Percentiles rank a stretch among this genome's conserved stretches.
Conservation (phyloP, 1,140 invertebrate genomes). For the Plutomurus gul region DNA sequence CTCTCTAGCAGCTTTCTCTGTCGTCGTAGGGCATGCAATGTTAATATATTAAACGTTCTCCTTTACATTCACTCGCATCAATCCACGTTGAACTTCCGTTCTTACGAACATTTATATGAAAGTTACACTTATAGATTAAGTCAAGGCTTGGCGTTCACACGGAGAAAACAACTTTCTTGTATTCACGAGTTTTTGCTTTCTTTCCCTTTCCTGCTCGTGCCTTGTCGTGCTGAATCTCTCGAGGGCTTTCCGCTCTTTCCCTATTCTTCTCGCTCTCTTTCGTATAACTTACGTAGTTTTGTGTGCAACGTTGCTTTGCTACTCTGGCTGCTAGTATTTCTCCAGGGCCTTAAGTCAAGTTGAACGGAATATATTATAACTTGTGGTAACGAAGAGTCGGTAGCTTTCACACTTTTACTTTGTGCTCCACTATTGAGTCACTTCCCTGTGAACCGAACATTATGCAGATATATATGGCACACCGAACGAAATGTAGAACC, state of each 20-base stretch:
- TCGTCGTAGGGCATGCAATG: neutral
- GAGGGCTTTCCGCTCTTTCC: neutral
- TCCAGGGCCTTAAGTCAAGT: neutral
- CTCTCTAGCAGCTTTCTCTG: too few relatives aligned
- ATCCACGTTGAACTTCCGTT: neutral
- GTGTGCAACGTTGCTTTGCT: too few relatives aligned
- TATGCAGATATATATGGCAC: too few relatives aligned
- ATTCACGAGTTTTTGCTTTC: neutral
- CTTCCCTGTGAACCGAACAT: too few relatives aligned
- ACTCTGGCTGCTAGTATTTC: too few relatives aligned
- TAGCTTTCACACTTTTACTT: neutral
- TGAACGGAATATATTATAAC: neutral
- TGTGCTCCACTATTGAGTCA: neutral
- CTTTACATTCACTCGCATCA: neutral
- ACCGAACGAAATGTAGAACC: neutral
- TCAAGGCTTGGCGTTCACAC: too few relatives aligned
- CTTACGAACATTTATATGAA: too few relatives aligned
- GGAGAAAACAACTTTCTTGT: neutral
- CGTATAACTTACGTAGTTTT: too few relatives aligned
- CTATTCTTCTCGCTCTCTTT: neutral
- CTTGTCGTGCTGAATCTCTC: neutral
- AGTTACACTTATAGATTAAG: too few relatives aligned
- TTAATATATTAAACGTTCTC: neutral
- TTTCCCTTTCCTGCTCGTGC: neutral
- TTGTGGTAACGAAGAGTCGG: neutral